Evolutionary conservation across 2,888 invertebrate species (phyloP).

Genomic region (Plemyria rubiginata): DNA sequence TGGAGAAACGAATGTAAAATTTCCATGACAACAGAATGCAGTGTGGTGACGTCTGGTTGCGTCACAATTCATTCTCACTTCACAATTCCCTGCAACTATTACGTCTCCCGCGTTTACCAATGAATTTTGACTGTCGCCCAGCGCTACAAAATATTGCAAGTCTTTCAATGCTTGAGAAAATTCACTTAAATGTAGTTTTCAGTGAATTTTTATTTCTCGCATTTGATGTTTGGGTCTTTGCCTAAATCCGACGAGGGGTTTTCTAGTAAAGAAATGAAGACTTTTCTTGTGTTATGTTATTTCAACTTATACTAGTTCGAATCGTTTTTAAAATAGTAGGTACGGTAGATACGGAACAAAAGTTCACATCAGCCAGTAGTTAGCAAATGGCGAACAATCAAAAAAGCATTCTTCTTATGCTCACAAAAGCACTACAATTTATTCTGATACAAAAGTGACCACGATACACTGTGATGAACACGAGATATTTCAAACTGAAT

Average conservation of each 20-base stretch:
- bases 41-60: constrained; percentile 44
- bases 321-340: no score
- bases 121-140: constrained; percentile 57
- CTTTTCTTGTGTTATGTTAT: no score
- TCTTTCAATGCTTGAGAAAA: not conserved
- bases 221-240: no score
- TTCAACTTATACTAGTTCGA: no score
- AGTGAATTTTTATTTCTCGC: not conserved
- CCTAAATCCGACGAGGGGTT: no score
- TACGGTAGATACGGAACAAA: no score
- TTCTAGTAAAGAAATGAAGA: no score
- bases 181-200: not conserved
- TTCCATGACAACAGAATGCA: constrained; percentile 60
- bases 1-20: constrained; percentile 52
- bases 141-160: not conserved
- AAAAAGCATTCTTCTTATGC: constrained; percentile 38
- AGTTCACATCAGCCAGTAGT: constrained; percentile 22
- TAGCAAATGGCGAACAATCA: constrained; percentile 37
- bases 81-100: constrained; percentile 46
- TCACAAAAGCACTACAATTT: constrained; percentile 35
- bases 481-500: constrained; percentile 39
- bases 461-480: constrained; percentile 38
- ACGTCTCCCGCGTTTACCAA: constrained; percentile 52
- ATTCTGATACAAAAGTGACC: constrained; percentile 34
- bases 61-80: constrained; percentile 55